Conservation (phyloP, 2,888 invertebrate species). For the Antheraea yamamai region DNA sequence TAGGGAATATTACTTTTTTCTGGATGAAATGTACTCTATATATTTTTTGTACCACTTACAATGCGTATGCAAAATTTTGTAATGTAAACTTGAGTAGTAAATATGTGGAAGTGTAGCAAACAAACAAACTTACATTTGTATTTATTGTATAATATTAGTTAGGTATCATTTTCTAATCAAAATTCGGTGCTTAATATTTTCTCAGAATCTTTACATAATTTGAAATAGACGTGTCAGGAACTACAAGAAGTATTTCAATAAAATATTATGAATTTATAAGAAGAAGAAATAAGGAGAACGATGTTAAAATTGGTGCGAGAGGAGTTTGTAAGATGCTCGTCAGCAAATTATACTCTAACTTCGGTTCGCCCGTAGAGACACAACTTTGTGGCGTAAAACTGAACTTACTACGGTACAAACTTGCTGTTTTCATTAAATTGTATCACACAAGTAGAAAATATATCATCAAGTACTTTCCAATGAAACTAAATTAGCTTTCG, state of each 20-base stretch:
- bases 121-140: no score
- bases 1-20: no score
- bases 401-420: constrained; percentile 64
- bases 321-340: constrained; percentile 66
- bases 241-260: constrained; percentile 19
- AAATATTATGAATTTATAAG: constrained; percentile 30
- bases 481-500: background rate
- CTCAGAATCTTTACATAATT: background rate
- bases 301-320: constrained; percentile 47
- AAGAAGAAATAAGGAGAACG: constrained; percentile 42
- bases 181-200: background rate
- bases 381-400: constrained; percentile 56
- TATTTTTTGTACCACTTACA: no score
- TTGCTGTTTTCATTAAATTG: constrained; percentile 72
- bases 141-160: no score
- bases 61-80: no score
- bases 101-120: no score
- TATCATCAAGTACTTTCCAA: constrained; percentile 14
- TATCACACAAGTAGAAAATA: constrained; percentile 31
- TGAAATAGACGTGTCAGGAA: background rate
- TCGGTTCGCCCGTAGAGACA: constrained; percentile 56
- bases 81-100: no score
- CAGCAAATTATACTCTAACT: constrained; percentile 71
- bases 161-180: background rate
- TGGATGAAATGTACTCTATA: no score